Evolutionary conservation across 2,797 vertebrate species (phyloP), one percentile per base, ranked within the genome.

Genomic region (Gallinago solitaria): DNA sequence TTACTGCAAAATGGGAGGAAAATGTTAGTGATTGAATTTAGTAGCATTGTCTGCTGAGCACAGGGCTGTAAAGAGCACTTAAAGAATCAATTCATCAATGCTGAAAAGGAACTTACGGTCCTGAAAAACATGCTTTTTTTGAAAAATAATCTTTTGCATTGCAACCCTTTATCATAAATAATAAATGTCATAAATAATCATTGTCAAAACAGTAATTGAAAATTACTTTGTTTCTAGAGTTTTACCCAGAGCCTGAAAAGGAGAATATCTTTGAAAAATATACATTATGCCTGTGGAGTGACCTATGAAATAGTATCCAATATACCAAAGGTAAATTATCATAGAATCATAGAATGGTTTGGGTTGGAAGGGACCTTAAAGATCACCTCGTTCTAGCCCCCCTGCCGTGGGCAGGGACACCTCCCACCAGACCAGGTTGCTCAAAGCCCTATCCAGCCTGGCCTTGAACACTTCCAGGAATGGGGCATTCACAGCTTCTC

Each of bases 291-390:
- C 95, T 99, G 99, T 75, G 99, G 99, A 76, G 99, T 99, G 80
- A 99, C 98, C 57, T 99, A 99, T 94, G 99, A 99, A 97, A 99
- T 99, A 45, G 99, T 99, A 57, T 99, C 99, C 94, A 99, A 99
- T 97, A 99, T 99, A 98, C 99, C 99, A 96, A 99, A 99, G 99
- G 99, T 99, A 97, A 97, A 90, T 78, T 32, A 41, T 18, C 23
- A 11, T 43, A 43, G 61, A 43, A 64, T 64, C 20, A 43, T 43
- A 43, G 61, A 63, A 10, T 64, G 28, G 19, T 16, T 43, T 32
- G 20, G 9, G 28, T 43, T 43, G 39, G 19, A 64, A 64, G 20
- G 28, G 39, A 63, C 28, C 28, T 64, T 32, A 21, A 64, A 43
- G 28, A 32, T 32, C 28, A 64, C 1, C 13, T 11, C 4, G 5